A percentile compares a stretch with the other conserved stretches of the same genome.
These are phyloP conservation scores for Pachyrhynchus sulphureomaculatus DNA, from an alignment of 1,140 invertebrate species.

Conservation along the genomic window DNA sequence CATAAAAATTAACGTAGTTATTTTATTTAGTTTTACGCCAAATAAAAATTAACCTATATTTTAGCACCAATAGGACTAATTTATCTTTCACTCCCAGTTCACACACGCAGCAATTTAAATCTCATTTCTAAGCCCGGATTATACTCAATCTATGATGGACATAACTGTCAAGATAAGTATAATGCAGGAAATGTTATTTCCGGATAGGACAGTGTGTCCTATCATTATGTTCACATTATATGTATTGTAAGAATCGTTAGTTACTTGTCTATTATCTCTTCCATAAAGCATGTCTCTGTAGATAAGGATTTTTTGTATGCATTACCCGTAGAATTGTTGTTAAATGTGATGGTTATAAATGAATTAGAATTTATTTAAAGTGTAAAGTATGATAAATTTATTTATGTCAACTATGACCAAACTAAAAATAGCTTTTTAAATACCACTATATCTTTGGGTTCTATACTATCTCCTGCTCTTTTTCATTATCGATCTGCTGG, in stretches of 20 bases:
- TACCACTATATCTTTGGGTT: too few species aligned
- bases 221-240: slow-evolving; percentile 28
- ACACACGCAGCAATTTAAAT: slow-evolving; percentile 22
- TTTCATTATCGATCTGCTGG: too few species aligned
- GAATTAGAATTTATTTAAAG: too few species aligned
- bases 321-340: slow-evolving; percentile 1
- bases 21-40: too few species aligned
- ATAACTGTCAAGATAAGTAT: slow-evolving; percentile 24
- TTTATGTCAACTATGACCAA: too few species aligned
- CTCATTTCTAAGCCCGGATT: slow-evolving; percentile 20
- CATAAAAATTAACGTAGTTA: too few species aligned
- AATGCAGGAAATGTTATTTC: slow-evolving; percentile 24
- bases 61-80: neutral
- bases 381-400: too few species aligned
- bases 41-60: neutral
- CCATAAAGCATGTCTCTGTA: slow-evolving; percentile 14
- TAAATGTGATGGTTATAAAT: neutral
- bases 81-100: neutral
- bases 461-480: too few species aligned
- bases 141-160: slow-evolving; percentile 16
- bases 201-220: slow-evolving; percentile 14
- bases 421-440: too few species aligned
- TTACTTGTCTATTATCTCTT: slow-evolving; percentile 25
- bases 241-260: slow-evolving; percentile 10
- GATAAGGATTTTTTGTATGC: slow-evolving; percentile 17